Evolutionary conservation across 2,113 vertebrate species (phyloP).

Genomic region (Bujurquina vittata): DNA sequence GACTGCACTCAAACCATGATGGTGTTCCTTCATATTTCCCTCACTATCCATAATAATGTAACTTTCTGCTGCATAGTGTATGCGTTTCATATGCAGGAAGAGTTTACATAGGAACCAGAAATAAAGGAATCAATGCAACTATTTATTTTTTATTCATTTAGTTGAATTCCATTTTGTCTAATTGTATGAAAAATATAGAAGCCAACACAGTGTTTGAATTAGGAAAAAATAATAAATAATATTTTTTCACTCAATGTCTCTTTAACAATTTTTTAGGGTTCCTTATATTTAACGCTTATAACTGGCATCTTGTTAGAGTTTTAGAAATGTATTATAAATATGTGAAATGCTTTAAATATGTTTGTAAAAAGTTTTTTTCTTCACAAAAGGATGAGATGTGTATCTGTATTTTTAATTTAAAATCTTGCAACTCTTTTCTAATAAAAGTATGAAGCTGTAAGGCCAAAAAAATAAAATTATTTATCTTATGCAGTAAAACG

Average conservation of each 20-base stretch:
- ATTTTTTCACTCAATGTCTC: background rate
- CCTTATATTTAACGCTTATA: background rate
- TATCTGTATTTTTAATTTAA: background rate
- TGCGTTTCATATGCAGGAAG: slow-evolving; percentile 14
- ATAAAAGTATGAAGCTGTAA: too few species aligned
- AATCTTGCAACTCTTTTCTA: background rate
- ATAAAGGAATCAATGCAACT: slow-evolving; percentile 31
- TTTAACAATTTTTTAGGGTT: background rate
- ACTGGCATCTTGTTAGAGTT: background rate
- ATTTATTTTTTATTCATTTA: slow-evolving; percentile 1
- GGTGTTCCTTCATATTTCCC: slow-evolving; percentile 68
- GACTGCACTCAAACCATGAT: slow-evolving; percentile 73
- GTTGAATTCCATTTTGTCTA: slow-evolving; percentile 2
- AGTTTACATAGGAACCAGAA: slow-evolving; percentile 11
- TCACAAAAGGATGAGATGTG: background rate
- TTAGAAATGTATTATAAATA: background rate
- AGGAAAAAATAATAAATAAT: background rate
- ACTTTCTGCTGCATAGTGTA: slow-evolving; percentile 49
- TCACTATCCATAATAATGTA: slow-evolving; percentile 68
- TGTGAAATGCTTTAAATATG: background rate
- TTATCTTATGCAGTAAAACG: too few species aligned
- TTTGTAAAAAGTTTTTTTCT: background rate
- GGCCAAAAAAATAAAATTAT: background rate
- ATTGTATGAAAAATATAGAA: background rate
- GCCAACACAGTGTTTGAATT: background rate